phyloP scores from a whole-genome alignment of 2,113 vertebrate genomes.

The Pogonocichla stellata region DNA sequence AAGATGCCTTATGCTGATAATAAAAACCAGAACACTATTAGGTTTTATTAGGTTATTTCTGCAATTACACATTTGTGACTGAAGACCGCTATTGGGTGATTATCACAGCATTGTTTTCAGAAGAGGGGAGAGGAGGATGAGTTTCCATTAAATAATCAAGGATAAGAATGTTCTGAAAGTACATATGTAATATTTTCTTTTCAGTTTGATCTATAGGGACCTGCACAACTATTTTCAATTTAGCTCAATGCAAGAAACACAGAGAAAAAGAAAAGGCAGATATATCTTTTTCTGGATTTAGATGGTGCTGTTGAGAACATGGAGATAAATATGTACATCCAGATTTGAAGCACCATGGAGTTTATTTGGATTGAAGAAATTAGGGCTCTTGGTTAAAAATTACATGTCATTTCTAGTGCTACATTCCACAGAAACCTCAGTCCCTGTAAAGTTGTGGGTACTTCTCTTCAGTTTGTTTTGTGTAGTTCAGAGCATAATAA shows the following conservation, averaged over 20 bases:
- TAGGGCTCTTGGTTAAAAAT: not conserved
- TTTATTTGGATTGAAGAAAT: not conserved
- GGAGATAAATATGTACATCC: not conserved
- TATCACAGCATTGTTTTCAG: not conserved
- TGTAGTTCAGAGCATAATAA: not conserved
- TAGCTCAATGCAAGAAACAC: not conserved
- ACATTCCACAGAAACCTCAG: not conserved
- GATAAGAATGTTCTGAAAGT: not conserved
- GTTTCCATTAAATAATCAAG: not conserved
- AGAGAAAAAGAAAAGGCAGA: not conserved
- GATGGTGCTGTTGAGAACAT: not conserved
- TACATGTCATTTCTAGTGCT: not conserved
- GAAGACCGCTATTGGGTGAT: not conserved
- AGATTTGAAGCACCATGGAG: not conserved
- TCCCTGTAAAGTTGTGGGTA: not conserved
- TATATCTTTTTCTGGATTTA: not conserved
- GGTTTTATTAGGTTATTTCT: not conserved
- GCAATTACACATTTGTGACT: not conserved
- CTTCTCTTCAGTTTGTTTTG: not conserved
- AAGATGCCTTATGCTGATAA: not conserved
- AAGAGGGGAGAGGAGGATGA: not conserved
- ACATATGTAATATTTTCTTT: not conserved
- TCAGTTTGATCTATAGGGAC: not conserved
- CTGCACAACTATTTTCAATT: not conserved
- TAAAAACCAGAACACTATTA: not conserved